Evolutionary conservation across 2,888 invertebrate species (phyloP), one percentile per base, ranked within the genome.

Genomic region (Himalopsyche anomala): DNA sequence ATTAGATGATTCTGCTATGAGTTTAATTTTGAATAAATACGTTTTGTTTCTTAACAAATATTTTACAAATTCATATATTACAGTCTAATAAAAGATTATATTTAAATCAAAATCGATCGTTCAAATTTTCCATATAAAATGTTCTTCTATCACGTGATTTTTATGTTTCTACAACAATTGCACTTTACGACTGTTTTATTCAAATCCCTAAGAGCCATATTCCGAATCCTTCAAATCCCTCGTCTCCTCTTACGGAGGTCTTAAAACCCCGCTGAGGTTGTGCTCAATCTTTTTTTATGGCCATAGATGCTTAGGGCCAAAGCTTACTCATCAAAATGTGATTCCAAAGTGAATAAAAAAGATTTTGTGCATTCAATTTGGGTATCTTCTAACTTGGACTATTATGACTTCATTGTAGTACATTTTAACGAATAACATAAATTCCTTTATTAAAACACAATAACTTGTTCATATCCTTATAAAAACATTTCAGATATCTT

Each of bases 301-400:
- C 83, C 87, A 69, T 79, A 38, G 74, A 85, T 69, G 87, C 84
- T 88, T 80, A 19, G 56, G 40, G 69, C 81, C 74, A 86, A 84
- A 88, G 84, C 85, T 82, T 80, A 84, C 84, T 87, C 87, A 88
- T 88, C 88, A 88, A 87, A 88, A 88, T 87, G 88, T 84, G 83
- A 88, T 88, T 87, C 87, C 87, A 88, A 88, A 88, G 74, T 85
- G 87, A 87, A 88, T 86, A 88, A 85, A 88, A 88, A 42, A 82
- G 19, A 19, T 62, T 62, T 2, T 62, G 17, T 62, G 62, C 62
- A 62, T 62, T 19, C 19, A 62, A 62, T 62, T 19, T 62, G 6
- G 62, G 4, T 11, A 19, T 19, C 62, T 62, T 28, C 51, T 51
- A 51, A 51, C 12, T 1, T 51, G 0, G 15, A 51, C 51, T 51